Conservation (phyloP, 2,113 vertebrate genomes). For the Oncorhynchus tshawytscha region DNA sequence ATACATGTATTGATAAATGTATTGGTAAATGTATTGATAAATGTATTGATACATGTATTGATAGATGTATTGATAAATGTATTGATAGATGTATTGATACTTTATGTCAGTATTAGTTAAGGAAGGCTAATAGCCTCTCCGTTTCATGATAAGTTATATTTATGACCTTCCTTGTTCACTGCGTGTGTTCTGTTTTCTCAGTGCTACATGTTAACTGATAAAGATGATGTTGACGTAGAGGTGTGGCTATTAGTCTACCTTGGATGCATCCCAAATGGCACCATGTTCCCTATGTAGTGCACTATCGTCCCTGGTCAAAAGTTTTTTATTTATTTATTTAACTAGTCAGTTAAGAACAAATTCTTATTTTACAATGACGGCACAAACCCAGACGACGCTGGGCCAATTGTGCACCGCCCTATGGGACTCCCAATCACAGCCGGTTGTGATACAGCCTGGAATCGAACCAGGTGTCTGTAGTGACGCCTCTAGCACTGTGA, state of each 20-base stretch:
- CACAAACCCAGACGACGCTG: too few relatives aligned
- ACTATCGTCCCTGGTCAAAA: not conserved
- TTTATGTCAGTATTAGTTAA: not conserved
- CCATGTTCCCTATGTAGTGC: too few relatives aligned
- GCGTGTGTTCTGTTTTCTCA: not conserved
- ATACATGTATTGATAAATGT: not conserved
- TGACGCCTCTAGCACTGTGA: too few relatives aligned
- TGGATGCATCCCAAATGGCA: not conserved
- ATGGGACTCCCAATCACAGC: too few relatives aligned
- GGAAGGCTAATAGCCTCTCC: not conserved
- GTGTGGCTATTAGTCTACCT: not conserved
- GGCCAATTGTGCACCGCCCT: too few relatives aligned
- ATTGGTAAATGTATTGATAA: not conserved
- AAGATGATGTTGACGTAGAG: not conserved
- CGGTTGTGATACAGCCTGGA: too few relatives aligned
- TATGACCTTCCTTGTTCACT: not conserved
- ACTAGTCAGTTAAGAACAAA: too few relatives aligned
- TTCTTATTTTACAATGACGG: too few relatives aligned
- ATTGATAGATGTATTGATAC: not conserved
- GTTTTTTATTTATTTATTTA: too few relatives aligned
- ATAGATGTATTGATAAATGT: not conserved
- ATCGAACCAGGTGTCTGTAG: too few relatives aligned
- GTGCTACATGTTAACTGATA: not conserved
- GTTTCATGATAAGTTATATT: not conserved
- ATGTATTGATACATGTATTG: not conserved